Conservation (phyloP, 2,797 vertebrate species). For the Notamacropus eugenii region DNA sequence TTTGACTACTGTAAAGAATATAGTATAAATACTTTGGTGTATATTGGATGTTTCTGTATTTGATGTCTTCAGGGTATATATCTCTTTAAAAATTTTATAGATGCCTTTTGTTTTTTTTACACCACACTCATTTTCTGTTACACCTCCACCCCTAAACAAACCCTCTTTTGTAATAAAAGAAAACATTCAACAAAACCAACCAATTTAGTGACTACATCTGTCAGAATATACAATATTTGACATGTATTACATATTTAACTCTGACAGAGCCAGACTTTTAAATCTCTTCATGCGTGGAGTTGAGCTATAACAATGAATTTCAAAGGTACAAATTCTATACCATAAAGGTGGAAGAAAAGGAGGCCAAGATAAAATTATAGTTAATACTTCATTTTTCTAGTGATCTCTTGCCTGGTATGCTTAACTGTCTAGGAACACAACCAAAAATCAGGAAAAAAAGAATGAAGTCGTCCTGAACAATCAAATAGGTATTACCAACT, state of each 20-base stretch:
- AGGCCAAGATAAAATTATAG: background rate
- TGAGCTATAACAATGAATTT: background rate
- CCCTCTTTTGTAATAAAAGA: background rate
- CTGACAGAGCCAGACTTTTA: background rate
- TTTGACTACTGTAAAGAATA: background rate
- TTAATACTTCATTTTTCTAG: background rate
- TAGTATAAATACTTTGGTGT: background rate
- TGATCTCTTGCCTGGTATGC: background rate
- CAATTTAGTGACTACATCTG: background rate
- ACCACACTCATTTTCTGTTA: background rate
- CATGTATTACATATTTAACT: background rate
- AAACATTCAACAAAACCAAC: background rate
- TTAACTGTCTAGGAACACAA: background rate
- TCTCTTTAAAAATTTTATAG: background rate
- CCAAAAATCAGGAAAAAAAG: background rate
- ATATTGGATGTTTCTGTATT: background rate
- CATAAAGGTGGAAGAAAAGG: background rate
- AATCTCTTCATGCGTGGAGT: background rate
- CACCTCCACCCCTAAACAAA: background rate
- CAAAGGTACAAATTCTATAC: background rate
- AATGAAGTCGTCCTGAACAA: background rate
- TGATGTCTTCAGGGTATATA: background rate
- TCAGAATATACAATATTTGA: background rate
- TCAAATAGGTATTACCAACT: background rate
- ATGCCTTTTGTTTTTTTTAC: background rate